phyloP scores from a whole-genome alignment of 2,888 invertebrate genomes.

The Hedya salicella region DNA sequence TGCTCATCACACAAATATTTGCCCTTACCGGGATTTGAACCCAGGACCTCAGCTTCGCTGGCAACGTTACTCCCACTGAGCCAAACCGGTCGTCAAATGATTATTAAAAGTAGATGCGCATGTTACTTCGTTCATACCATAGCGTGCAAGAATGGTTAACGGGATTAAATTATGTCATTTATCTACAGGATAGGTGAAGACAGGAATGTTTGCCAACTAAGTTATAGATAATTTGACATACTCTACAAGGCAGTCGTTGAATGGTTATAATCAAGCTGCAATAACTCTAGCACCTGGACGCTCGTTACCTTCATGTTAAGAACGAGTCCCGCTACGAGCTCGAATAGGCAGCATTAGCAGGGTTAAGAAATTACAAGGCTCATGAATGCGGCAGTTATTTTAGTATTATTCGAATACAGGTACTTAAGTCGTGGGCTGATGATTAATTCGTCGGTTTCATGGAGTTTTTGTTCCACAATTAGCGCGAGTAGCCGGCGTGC shows the following conservation, averaged over 20 bases:
- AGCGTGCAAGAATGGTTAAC: neutral
- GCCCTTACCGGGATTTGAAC: too few relatives aligned
- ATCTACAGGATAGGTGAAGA: constrained; percentile 29
- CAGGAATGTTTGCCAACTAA: constrained; percentile 27
- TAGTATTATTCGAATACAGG: constrained; percentile 64
- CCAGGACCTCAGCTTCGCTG: too few relatives aligned
- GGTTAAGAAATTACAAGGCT: constrained; percentile 56
- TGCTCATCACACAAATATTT: too few relatives aligned
- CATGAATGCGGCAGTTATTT: constrained; percentile 65
- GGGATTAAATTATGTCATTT: constrained; percentile 18
- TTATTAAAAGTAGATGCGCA: neutral
- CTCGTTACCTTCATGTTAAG: constrained; percentile 30
- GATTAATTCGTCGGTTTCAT: constrained; percentile 80
- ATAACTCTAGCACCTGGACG: constrained; percentile 39
- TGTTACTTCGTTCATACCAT: neutral
- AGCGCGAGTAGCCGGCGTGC: constrained; percentile 64
- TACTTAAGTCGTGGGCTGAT: constrained; percentile 64
- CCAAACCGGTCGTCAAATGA: too few relatives aligned
- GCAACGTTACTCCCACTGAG: too few relatives aligned
- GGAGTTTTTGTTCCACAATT: constrained; percentile 80
- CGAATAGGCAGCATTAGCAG: constrained; percentile 48
- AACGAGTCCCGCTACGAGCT: constrained; percentile 32
- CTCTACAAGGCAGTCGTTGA: constrained; percentile 30
- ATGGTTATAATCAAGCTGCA: constrained; percentile 35
- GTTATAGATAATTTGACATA: constrained; percentile 26